A percentile compares a stretch with the other conserved stretches of the same genome.
Conservation (phyloP, 2,113 vertebrate species). For the Xenus cinereus region DNA sequence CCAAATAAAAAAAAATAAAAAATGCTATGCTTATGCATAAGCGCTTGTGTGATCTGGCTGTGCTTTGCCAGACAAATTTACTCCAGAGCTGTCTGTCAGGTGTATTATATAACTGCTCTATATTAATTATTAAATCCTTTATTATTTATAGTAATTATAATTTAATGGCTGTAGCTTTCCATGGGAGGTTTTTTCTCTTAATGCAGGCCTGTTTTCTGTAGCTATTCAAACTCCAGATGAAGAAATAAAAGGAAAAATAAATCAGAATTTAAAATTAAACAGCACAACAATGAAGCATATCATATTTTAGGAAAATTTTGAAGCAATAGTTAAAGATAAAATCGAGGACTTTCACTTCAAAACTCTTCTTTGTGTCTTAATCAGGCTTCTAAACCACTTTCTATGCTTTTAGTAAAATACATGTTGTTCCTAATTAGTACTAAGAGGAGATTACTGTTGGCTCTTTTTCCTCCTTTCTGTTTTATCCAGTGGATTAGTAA, state of each 20-base stretch:
- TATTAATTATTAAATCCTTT: slow-evolving; percentile 46
- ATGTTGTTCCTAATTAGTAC: not conserved
- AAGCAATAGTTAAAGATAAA: not conserved
- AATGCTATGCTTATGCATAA: not conserved
- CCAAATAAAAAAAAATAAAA: not conserved
- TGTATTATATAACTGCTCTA: slow-evolving; percentile 36
- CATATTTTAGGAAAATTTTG: not conserved
- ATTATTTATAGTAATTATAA: slow-evolving; percentile 52
- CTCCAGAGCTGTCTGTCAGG: slow-evolving; percentile 10
- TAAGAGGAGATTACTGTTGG: not conserved
- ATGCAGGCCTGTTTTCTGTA: not conserved
- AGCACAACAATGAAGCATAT: not conserved
- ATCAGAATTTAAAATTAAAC: not conserved
- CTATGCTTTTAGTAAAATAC: not conserved
- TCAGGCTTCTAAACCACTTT: not conserved
- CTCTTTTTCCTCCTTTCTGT: not conserved
- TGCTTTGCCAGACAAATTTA: not conserved
- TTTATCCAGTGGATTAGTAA: not conserved
- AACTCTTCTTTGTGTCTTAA: not conserved
- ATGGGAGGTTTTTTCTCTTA: not conserved
- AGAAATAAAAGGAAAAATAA: not conserved
- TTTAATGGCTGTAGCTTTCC: slow-evolving; percentile 34
- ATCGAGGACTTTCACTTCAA: not conserved
- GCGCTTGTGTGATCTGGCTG: not conserved
- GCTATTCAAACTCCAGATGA: not conserved